Evolutionary conservation across 2,113 vertebrate genomes (phyloP), one percentile per base, ranked within the genome.

Genomic region (Protobothrops flavoviridis): DNA sequence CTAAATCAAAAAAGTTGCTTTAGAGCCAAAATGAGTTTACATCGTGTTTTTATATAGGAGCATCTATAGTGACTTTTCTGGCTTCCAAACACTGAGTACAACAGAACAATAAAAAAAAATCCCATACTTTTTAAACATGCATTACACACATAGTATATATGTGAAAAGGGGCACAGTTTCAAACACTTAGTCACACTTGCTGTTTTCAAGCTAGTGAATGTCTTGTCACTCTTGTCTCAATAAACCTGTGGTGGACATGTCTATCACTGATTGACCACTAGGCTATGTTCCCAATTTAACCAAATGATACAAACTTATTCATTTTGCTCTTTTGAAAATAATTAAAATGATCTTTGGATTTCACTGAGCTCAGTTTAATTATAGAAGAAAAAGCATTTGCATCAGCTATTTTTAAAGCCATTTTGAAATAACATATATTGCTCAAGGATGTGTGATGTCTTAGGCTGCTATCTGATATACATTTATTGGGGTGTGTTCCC

Each of bases 351-450:
- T 33, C 5, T 53, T 20, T 9, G 6, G 5, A 90, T 90, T 92
- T 92, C 87, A 85, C 91, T 89, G 86, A 89, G 52, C 43, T 88
- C 74, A 29, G 6, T 81, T 92, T 45, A 93, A 85, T 89, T 45
- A 85, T 43, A 33, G 15, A 81, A 52, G 6, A 89, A 74, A 53
- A 50, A 89, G 12, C 59, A 85, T 59, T 85, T 57, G 8, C 13
- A 59, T 10, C 92, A 52, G 21, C 45, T 6, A 2, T 57, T 29
- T 57, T 57, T 29, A 56, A 56, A 88, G 10, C 85, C 5, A 12
- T 61, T 39, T 64, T 11, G n/a, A 69, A 45, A 56, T 85, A 24
- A 24, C 85, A 85, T 24, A 29, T 5, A 26, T 1, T 26, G 3
- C 69, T 39, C 48, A 43, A 64, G 61, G 8, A 13, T 87, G 39